Evolutionary conservation across 2,113 vertebrate species (phyloP), one percentile per base, ranked within the genome.

Genomic region (Oncorhynchus gorbuscha): DNA sequence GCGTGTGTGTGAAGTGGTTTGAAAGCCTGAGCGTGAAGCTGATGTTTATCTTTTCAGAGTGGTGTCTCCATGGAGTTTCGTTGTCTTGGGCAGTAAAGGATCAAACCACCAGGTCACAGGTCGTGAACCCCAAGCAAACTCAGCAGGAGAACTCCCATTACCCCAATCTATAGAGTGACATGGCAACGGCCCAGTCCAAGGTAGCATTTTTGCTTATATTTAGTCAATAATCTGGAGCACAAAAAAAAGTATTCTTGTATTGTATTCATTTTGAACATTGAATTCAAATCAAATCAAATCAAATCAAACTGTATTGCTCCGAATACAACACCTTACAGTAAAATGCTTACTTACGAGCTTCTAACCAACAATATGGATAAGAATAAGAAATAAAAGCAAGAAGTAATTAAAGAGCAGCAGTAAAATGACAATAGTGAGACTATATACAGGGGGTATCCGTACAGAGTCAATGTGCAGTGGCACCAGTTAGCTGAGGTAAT

Each of bases 51-150:
- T 78, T 79, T 84, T 83, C 81, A 87, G 82, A 83, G 83, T 55
- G 3, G 32, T 18, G 71, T 90, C 84, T 87, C 89, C 89, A 87
- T 87, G 89, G 89, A 83, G 89, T 80, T 82, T 79, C 80, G 81
- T 62, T 70, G 76, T 74, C 78, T 71, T 24, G n/a, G 84, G 64
- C 59, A 20, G 59, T 62, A n/a, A 62, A 8, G 59, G 59, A 62
- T 84, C 82, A 81, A 79, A 81, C 79, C 85, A 84, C 66, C n/a
- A 64, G 85, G 86, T 90, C 87, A 82, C 22, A 1, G 86, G 87
- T 86, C 77, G 0, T 83, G 84, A 90, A 85, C 88, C 78, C 78
- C 79, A 76, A 66, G 75, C 81, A 72, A 55, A 18, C 81, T 86
- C 78, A 84, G 77, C 72, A 81, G 69, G 83, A 82, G 76, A 73